phyloP scores from a whole-genome alignment of 1,140 invertebrate genomes.

The Drosophila pseudoananassae region DNA sequence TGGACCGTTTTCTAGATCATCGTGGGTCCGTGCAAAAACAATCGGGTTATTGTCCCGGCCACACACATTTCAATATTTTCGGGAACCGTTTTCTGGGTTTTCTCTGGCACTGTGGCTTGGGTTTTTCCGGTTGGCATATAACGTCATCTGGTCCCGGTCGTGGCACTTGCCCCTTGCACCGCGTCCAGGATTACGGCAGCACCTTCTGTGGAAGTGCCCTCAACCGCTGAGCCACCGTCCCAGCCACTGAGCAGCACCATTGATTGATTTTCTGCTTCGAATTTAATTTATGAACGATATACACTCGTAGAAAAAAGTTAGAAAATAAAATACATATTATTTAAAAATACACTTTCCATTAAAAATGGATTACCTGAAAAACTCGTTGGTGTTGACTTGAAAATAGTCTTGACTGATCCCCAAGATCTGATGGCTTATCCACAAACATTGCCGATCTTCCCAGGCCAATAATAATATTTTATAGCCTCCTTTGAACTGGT shows the following conservation, averaged over 20 bases:
- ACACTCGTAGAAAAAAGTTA: too few species aligned
- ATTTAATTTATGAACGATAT: not conserved
- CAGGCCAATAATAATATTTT: constrained; percentile 5
- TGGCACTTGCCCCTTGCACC: constrained; percentile 2
- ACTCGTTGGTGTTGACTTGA: too few species aligned
- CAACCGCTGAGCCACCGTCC: not conserved
- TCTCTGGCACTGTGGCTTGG: not conserved
- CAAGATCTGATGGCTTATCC: not conserved
- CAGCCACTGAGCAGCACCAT: not conserved
- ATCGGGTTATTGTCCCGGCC: constrained; percentile 4
- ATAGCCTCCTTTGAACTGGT: constrained; percentile 14
- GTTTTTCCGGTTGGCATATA: not conserved
- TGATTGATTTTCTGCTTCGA: not conserved
- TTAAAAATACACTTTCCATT: too few species aligned
- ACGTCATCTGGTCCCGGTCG: constrained; percentile 47
- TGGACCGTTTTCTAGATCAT: constrained; percentile 7
- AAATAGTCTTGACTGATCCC: not conserved
- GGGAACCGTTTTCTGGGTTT: constrained; percentile 1
- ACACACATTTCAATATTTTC: not conserved
- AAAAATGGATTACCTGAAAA: too few species aligned
- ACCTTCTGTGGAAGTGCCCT: constrained; percentile 4
- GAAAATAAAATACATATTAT: too few species aligned
- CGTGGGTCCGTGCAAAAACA: constrained; percentile 1
- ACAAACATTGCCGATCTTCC: not conserved
- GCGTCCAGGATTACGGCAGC: constrained; percentile 2